A percentile compares a stretch with the other conserved stretches of the same genome.
These are phyloP conservation scores for Hemitrygon akajei DNA, from an alignment of 2,797 vertebrate genomes.

Conservation along the genomic window DNA sequence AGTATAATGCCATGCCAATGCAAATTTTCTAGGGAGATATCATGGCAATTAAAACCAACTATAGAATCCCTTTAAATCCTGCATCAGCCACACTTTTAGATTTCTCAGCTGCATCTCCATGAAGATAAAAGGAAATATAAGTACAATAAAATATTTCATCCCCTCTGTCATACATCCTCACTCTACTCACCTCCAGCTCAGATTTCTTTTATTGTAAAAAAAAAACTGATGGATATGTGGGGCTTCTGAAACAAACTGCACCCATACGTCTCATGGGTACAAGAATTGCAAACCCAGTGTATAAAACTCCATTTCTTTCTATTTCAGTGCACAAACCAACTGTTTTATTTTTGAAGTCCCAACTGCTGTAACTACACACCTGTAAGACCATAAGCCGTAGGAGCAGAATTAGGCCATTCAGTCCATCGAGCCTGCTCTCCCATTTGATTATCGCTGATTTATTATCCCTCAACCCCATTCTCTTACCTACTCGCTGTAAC, in stretches of 20 bases:
- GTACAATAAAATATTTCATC: neutral
- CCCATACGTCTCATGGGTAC: too few relatives aligned
- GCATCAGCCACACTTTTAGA: neutral
- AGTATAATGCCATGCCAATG: neutral
- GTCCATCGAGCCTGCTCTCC: too few relatives aligned
- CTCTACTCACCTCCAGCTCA: neutral
- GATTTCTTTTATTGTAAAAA: neutral
- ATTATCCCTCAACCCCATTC: too few relatives aligned
- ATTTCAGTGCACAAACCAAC: neutral
- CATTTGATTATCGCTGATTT: too few relatives aligned
- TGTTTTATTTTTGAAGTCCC: neutral
- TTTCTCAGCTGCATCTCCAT: neutral
- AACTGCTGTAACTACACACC: too few relatives aligned
- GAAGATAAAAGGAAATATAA: neutral
- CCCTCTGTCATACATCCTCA: neutral
- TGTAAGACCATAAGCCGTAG: too few relatives aligned
- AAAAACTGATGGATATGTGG: neutral
- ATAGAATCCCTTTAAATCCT: neutral
- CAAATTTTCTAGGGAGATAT: neutral
- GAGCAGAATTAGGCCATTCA: too few relatives aligned
- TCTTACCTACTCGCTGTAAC: too few relatives aligned
- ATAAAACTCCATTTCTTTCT: neutral
- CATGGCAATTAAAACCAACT: neutral
- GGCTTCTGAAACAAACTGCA: too few relatives aligned
- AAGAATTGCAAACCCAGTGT: too few relatives aligned